Percentiles rank a stretch among this genome's conserved stretches.
Conservation (phyloP, 2,888 invertebrate species). For the Ferrisia virgata region DNA sequence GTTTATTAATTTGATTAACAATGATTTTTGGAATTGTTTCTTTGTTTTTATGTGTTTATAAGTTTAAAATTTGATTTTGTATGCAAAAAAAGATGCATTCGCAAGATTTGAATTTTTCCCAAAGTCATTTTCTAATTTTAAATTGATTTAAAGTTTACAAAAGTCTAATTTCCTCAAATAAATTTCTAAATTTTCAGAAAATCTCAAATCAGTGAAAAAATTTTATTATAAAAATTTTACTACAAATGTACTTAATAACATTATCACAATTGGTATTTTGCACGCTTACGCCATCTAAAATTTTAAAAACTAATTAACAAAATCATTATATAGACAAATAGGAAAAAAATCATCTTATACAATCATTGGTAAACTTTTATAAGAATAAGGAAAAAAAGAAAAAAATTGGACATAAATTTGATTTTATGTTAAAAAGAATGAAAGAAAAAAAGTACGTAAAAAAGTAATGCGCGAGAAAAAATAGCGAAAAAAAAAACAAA, state of each 20-base stretch:
- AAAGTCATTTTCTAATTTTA: too few relatives aligned
- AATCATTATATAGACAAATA: conserved; percentile 17
- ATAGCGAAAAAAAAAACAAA: background rate
- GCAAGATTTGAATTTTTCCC: too few relatives aligned
- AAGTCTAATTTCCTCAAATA: too few relatives aligned
- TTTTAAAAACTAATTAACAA: conserved; percentile 28
- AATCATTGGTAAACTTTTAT: background rate
- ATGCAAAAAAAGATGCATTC: too few relatives aligned
- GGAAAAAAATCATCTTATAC: conserved; percentile 29
- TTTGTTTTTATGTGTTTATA: too few relatives aligned
- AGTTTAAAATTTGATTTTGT: too few relatives aligned
- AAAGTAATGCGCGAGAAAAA: background rate
- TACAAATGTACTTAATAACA: conserved; percentile 29
- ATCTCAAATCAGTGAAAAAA: background rate
- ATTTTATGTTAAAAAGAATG: background rate
- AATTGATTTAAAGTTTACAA: too few relatives aligned
- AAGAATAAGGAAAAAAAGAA: background rate
- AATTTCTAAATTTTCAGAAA: background rate
- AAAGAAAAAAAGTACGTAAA: conserved; percentile 11
- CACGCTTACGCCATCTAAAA: conserved; percentile 2
- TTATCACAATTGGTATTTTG: conserved; percentile 34
- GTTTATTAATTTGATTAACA: too few relatives aligned
- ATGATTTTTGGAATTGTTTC: too few relatives aligned
- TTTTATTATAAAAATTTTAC: conserved; percentile 31
- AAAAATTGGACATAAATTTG: conserved; percentile 25